Evolutionary conservation across 1,140 invertebrate genomes (phyloP).

Genomic region (Carcinoscorpius rotundicauda): DNA sequence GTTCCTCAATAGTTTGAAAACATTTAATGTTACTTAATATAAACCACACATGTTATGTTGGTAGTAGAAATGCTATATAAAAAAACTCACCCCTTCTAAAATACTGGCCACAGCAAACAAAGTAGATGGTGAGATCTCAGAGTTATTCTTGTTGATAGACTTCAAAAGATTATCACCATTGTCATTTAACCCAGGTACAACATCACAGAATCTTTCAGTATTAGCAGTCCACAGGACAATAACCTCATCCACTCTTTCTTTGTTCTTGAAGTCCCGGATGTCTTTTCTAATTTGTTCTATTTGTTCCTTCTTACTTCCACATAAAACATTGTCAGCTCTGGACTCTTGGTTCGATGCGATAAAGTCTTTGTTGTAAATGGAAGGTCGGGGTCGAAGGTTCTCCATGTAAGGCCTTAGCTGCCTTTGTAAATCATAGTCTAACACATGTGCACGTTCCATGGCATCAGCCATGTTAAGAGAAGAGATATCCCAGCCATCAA

Average conservation of each 20-base stretch:
- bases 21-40: too few relatives aligned
- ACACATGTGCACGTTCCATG: constrained; percentile 61
- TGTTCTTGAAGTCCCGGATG: constrained; percentile 65
- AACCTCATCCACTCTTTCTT: constrained; percentile 53
- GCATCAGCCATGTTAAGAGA: constrained; percentile 66
- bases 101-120: constrained; percentile 85
- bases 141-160: constrained; percentile 54
- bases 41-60: too few relatives aligned
- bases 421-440: constrained; percentile 41
- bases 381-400: constrained; percentile 61
- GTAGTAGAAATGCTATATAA: background rate
- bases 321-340: constrained; percentile 72
- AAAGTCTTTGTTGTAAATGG: constrained; percentile 79
- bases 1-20: too few relatives aligned
- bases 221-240: constrained; percentile 94
- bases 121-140: constrained; percentile 87
- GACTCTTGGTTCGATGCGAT: constrained; percentile 90
- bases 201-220: constrained; percentile 76
- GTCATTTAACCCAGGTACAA: constrained; percentile 67
- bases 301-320: constrained; percentile 50
- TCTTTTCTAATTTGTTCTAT: constrained; percentile 53
- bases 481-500: constrained; percentile 98
- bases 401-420: constrained; percentile 51
- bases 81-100: constrained; percentile 58
- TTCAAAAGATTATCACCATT: constrained; percentile 64